These are phyloP conservation scores for Drosophila yakuba DNA, from an alignment of 1,140 invertebrate genomes.

Conservation along the genomic window DNA sequence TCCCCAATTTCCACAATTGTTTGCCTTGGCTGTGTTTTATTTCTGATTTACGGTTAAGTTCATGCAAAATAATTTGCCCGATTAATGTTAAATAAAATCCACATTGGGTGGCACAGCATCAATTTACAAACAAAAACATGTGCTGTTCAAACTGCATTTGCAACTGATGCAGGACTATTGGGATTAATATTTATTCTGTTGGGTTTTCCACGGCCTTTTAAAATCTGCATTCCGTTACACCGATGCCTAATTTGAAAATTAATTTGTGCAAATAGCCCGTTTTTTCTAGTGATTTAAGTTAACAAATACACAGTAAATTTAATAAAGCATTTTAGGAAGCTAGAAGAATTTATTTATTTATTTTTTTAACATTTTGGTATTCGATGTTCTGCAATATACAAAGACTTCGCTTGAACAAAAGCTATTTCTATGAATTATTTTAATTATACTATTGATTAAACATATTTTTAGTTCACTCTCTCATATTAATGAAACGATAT, in stretches of 20 bases:
- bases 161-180: background rate
- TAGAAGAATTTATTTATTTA: background rate
- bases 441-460: no score
- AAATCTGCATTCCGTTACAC: background rate
- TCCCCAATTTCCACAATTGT: constrained; percentile 11
- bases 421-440: no score
- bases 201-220: background rate
- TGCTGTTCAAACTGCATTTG: constrained; percentile 5
- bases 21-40: constrained; percentile 24
- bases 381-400: background rate
- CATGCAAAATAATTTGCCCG: constrained; percentile 33
- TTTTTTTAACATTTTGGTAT: background rate
- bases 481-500: background rate
- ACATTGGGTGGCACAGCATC: background rate
- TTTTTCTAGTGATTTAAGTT: background rate
- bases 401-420: no score
- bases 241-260: background rate
- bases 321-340: background rate
- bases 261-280: background rate
- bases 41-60: constrained; percentile 35
- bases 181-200: background rate
- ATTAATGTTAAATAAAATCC: constrained; percentile 47
- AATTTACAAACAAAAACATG: constrained; percentile 18
- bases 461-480: no score
- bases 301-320: background rate